Evolutionary conservation across 2,797 vertebrate species (phyloP), one percentile per base, ranked within the genome.

Genomic region (Xenops minutus): DNA sequence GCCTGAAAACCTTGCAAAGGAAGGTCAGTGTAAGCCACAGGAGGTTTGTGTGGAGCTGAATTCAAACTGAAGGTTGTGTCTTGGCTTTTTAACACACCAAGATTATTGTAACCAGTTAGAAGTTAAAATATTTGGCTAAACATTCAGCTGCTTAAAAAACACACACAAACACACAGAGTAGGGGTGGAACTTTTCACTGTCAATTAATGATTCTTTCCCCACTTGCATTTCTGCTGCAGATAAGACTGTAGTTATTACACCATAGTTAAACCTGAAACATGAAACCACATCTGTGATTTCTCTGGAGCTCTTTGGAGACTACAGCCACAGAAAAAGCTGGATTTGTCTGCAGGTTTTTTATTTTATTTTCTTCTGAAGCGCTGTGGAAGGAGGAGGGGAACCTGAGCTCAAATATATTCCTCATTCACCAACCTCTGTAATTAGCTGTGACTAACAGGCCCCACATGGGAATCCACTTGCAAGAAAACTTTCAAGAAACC

Each of bases 391-490:
- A 83, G 90, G 90, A 93, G 77, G 79, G 83, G 82, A 92, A 94
- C 69, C 83, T 54, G 54, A 95, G 85, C 84, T 91, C 94, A 96
- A 92, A 82, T 92, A 76, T 84, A 94, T 64, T 85, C 62, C 74
- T 96, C 95, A 61, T 93, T 69, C 52, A 85, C 93, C 92, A 94
- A 64, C 84, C 89, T 96, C 96, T 71, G 87, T 97, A 97, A 98
- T 98, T 97, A 98, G 96, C 96, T 97, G 96, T 97, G 97, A 97
- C 97, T 97, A 97, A 97, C 86, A 95, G 92, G 92, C 51, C 23
- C 94, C 97, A 97, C 96, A 93, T 95, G 97, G 97, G 96, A 98
- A 96, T 80, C 76, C 48, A 94, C 92, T 96, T 89, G 80, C 77
- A 92, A 96, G 92, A 94, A 97, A 97, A 95, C 44, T 92, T 93